A percentile compares a stretch with the other conserved stretches of the same genome.
These are phyloP conservation scores for Mastomys natalensis DNA, from an alignment of 2,113 vertebrate genomes.

Conservation along the genomic window DNA sequence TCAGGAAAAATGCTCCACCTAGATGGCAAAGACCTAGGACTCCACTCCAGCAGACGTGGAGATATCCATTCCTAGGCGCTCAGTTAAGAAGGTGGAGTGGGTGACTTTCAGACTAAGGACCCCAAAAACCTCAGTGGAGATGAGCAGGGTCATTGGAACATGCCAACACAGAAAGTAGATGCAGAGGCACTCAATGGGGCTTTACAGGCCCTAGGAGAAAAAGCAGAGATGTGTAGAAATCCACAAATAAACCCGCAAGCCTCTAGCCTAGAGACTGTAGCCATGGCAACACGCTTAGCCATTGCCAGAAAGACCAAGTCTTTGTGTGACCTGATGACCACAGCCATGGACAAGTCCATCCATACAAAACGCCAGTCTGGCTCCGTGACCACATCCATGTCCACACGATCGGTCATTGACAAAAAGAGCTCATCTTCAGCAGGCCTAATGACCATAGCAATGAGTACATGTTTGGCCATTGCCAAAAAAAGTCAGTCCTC, in stretches of 20 bases:
- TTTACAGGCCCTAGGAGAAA: not conserved
- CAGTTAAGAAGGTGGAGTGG: not conserved
- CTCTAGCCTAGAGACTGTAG: not conserved
- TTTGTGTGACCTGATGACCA: not conserved
- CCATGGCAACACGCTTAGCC: not conserved
- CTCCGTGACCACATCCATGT: not conserved
- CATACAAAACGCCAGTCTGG: not conserved
- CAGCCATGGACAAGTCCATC: not conserved
- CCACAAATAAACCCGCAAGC: not conserved
- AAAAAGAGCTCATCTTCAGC: not conserved
- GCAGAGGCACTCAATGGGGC: not conserved
- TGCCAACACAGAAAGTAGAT: not conserved
- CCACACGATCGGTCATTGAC: not conserved
- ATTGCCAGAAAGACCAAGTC: not conserved
- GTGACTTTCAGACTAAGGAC: not conserved
- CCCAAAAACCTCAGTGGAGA: not conserved
- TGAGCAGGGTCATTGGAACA: not conserved
- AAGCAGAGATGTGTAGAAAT: not conserved
- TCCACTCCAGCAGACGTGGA: rapidly evolving
- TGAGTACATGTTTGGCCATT: not conserved
- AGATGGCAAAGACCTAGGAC: not conserved
- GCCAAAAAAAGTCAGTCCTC: not conserved
- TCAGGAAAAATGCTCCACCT: not conserved
- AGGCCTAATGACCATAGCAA: too few species aligned
- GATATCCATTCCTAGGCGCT: rapidly evolving